Percentiles rank a stretch among this genome's conserved stretches.
These are phyloP conservation scores for Neotragus moschatus DNA, from an alignment of 2,113 vertebrate species.

Conservation along the genomic window DNA sequence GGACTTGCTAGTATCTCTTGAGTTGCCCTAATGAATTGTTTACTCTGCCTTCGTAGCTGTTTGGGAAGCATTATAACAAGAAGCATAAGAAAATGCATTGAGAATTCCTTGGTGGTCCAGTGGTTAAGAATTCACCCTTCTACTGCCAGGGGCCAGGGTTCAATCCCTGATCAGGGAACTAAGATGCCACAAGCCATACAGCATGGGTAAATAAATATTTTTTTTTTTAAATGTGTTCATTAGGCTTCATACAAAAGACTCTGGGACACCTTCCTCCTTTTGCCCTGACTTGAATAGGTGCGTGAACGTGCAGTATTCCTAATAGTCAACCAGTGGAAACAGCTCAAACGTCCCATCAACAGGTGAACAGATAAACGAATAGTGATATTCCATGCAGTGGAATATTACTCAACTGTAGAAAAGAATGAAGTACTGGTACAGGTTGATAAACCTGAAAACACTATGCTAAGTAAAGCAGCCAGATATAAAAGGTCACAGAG, in stretches of 20 bases:
- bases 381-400: too few species aligned
- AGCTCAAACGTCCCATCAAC: background rate
- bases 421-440: background rate
- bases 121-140: background rate
- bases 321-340: background rate
- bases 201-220: background rate
- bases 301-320: accelerated
- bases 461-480: background rate
- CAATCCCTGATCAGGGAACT: background rate
- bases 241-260: background rate
- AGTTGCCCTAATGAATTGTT: background rate
- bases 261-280: background rate
- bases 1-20: background rate
- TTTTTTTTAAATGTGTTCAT: background rate
- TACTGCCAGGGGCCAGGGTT: background rate
- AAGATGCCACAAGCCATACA: background rate
- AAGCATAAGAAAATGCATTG: background rate
- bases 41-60: background rate
- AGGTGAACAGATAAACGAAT: background rate
- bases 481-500: background rate
- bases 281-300: background rate
- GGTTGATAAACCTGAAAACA: background rate
- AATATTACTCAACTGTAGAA: background rate
- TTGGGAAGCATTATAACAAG: background rate
- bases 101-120: background rate